Evolutionary conservation across 2,888 invertebrate species (phyloP).

Genomic region (Thalpophila matura): DNA sequence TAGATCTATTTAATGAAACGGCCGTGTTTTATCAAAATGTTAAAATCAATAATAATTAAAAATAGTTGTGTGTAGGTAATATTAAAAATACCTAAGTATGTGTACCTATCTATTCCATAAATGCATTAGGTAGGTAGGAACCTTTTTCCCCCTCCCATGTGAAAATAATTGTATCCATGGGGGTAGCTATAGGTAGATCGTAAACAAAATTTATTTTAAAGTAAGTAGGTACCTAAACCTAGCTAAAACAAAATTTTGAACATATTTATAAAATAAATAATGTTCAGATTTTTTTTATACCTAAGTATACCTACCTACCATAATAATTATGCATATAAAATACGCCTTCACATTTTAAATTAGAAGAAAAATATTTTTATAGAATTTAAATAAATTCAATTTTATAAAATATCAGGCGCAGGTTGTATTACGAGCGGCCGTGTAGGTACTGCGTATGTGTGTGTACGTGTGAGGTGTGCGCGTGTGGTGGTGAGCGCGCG

Average conservation of each 20-base stretch:
- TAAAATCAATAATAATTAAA: constrained; percentile 2
- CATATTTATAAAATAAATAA: not conserved
- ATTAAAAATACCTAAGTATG: not conserved
- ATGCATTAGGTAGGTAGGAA: too few species aligned
- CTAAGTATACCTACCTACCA: too few species aligned
- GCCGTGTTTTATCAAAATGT: not conserved
- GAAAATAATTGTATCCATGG: constrained; percentile 3
- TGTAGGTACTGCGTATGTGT: constrained; percentile 59
- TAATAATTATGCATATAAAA: too few species aligned
- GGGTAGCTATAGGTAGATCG: not conserved
- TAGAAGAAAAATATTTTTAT: constrained; percentile 21
- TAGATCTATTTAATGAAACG: not conserved
- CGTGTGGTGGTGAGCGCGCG: constrained; percentile 62
- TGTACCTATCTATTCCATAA: not conserved
- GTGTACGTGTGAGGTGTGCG: constrained; percentile 63
- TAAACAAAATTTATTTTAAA: constrained; percentile 7
- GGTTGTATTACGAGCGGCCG: constrained; percentile 59
- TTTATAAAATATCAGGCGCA: constrained; percentile 55
- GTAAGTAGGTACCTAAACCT: not conserved
- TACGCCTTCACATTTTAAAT: constrained; percentile 9
- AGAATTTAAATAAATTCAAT: constrained; percentile 41
- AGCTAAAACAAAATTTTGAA: too few species aligned
- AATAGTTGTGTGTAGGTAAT: too few species aligned
- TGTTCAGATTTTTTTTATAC: not conserved
- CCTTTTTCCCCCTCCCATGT: not conserved